Evolutionary conservation across 2,113 vertebrate species (phyloP).

Genomic region (Tringa solitaria): DNA sequence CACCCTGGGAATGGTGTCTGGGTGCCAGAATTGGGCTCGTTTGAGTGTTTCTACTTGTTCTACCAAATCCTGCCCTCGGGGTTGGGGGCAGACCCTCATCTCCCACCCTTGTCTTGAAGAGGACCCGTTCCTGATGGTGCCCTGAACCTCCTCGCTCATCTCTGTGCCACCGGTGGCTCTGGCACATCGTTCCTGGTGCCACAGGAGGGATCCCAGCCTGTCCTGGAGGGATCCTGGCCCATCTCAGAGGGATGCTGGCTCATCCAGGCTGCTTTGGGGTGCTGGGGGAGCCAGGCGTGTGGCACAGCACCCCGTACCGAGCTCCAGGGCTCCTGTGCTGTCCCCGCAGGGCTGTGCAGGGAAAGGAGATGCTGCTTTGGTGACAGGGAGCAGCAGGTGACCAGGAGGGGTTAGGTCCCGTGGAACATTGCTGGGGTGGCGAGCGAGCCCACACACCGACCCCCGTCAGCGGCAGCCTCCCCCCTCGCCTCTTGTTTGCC

Average conservation of each 20-base stretch:
- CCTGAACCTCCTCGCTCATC: neutral
- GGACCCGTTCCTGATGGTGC: neutral
- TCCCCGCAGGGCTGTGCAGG: neutral
- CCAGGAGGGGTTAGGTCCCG: neutral
- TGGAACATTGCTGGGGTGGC: neutral
- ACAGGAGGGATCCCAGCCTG: neutral
- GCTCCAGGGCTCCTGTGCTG: neutral
- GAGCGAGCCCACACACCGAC: neutral
- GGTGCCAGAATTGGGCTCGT: neutral
- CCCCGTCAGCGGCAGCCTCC: neutral
- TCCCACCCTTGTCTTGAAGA: neutral
- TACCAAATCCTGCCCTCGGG: neutral
- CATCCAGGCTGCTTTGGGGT: neutral
- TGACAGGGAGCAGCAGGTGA: conserved; percentile 13
- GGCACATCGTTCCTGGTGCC: neutral
- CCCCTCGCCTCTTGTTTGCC: neutral
- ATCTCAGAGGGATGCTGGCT: rapidly evolving
- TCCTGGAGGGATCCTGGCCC: neutral
- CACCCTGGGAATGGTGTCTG: neutral
- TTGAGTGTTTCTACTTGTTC: neutral
- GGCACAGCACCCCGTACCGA: rapidly evolving
- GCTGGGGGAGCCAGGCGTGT: neutral
- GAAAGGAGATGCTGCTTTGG: neutral
- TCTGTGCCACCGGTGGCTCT: neutral
- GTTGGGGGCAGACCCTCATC: neutral